Evolutionary conservation across 2,113 vertebrate genomes (phyloP).

Genomic region (Okapia johnstoni): DNA sequence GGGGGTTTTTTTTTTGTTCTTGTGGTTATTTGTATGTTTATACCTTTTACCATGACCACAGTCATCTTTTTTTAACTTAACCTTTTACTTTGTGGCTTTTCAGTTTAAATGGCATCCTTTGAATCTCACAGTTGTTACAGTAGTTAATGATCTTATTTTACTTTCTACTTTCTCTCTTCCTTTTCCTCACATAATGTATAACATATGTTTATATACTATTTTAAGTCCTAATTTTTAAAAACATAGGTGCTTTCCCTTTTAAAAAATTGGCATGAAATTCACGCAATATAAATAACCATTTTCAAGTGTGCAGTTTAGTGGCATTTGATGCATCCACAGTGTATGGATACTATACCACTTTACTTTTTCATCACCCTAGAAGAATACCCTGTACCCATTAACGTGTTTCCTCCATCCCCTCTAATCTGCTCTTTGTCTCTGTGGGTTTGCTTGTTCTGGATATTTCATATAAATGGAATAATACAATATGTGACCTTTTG

Average conservation of each 20-base stretch:
- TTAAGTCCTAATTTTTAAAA: neutral
- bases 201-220: neutral
- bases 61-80: neutral
- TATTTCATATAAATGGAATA: neutral
- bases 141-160: neutral
- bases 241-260: neutral
- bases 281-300: neutral
- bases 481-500: neutral
- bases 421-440: neutral
- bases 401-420: neutral
- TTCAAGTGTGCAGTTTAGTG: neutral
- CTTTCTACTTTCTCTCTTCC: neutral
- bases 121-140: neutral
- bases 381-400: neutral
- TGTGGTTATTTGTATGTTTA: neutral
- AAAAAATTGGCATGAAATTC: neutral
- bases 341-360: neutral
- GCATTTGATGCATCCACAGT: neutral
- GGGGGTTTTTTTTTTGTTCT: neutral
- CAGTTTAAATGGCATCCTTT: neutral
- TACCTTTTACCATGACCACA: neutral
- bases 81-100: neutral
- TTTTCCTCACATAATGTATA: neutral
- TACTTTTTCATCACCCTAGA: neutral
- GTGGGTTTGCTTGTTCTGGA: neutral